Conservation (phyloP, 2,113 vertebrate species). For the Cheirogaleus medius region DNA sequence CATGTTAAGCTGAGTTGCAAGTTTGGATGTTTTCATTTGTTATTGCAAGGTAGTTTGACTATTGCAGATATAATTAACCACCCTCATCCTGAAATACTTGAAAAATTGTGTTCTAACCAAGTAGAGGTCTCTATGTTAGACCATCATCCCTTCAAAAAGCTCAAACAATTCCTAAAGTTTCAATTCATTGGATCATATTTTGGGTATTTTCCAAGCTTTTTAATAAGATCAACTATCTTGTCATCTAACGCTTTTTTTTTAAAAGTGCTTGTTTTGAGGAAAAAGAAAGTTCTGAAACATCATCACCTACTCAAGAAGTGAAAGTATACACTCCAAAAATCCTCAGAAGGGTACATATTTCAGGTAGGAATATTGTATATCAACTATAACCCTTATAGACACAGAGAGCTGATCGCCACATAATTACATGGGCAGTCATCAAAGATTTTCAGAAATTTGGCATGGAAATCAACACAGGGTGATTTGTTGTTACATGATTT, state of each 20-base stretch:
- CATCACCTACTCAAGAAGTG: background rate
- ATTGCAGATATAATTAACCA: constrained; percentile 24
- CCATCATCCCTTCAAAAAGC: background rate
- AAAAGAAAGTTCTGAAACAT: background rate
- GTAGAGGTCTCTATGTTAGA: background rate
- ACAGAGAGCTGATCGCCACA: background rate
- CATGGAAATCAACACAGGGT: background rate
- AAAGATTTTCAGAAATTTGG: constrained; percentile 4
- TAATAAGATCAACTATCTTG: background rate
- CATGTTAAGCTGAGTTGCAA: background rate
- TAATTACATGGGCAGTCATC: constrained; percentile 13
- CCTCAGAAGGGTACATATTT: background rate
- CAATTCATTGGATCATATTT: background rate
- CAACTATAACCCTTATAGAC: background rate
- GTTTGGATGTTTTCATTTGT: background rate
- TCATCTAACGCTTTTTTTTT: background rate
- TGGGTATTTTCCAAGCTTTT: background rate
- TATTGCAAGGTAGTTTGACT: background rate
- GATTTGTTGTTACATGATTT: constrained; percentile 5
- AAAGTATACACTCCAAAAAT: background rate
- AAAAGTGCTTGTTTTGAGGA: background rate
- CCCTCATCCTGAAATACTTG: background rate
- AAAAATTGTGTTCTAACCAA: background rate
- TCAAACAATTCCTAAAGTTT: background rate
- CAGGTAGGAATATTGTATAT: background rate